These are phyloP conservation scores for Hybognathus amarus DNA, from an alignment of 2,797 vertebrate species.

Conservation along the genomic window DNA sequence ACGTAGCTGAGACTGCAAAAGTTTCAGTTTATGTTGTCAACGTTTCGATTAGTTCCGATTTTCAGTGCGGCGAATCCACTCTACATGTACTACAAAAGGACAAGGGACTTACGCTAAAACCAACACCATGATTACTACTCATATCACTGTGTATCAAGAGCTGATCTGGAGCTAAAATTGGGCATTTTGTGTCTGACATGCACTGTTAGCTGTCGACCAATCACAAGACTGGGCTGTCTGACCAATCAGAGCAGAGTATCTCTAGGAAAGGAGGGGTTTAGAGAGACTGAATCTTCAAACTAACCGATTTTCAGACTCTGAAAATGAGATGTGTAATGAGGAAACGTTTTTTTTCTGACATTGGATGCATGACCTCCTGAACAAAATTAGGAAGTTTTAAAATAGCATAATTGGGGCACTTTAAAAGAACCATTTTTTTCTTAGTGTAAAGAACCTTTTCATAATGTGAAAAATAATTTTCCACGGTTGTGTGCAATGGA, in stretches of 20 bases:
- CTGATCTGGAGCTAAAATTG: not conserved
- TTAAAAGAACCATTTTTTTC: not conserved
- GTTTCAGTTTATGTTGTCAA: too few species aligned
- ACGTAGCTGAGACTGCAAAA: too few species aligned
- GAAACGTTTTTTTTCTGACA: not conserved
- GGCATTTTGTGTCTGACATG: fast-evolving
- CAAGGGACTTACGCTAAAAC: not conserved
- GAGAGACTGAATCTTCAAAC: not conserved
- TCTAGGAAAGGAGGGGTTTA: not conserved
- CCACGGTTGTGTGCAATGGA: not conserved
- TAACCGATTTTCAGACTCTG: not conserved
- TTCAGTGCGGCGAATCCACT: not conserved
- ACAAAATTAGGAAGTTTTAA: not conserved
- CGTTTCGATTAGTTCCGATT: not conserved
- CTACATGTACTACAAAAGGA: not conserved
- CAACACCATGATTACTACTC: not conserved
- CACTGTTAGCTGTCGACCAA: not conserved
- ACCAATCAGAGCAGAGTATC: not conserved
- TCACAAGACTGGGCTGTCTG: not conserved
- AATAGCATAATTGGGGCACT: not conserved
- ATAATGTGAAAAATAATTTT: not conserved
- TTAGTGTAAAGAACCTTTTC: not conserved
- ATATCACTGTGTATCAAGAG: not conserved
- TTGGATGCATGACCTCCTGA: not conserved
- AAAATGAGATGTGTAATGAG: not conserved